Evolutionary conservation across 2,888 invertebrate species (phyloP).

Genomic region (Tiphia femorata): DNA sequence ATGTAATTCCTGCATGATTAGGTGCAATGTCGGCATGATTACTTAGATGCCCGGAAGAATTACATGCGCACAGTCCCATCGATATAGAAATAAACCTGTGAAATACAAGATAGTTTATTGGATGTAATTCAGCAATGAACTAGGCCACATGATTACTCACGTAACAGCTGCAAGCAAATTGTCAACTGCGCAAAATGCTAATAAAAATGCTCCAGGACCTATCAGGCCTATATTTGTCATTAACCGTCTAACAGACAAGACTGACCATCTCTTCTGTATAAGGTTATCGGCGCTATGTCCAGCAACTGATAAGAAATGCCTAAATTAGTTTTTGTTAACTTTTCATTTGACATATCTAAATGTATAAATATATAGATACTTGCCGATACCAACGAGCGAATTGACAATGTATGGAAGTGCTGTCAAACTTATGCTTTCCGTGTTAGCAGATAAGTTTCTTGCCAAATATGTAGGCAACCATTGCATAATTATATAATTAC

Average conservation of each 20-base stretch:
- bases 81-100: slow-evolving; percentile 78
- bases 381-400: slow-evolving; percentile 78
- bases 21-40: slow-evolving; percentile 85
- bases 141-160: slow-evolving; percentile 66
- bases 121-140: too few relatives aligned
- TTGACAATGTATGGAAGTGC: slow-evolving; percentile 82
- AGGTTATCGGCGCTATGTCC: slow-evolving; percentile 81
- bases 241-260: slow-evolving; percentile 77
- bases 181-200: slow-evolving; percentile 79
- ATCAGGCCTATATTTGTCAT: slow-evolving; percentile 81
- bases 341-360: not conserved
- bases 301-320: slow-evolving; percentile 70
- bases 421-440: slow-evolving; percentile 79
- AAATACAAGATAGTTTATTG: slow-evolving; percentile 4
- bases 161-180: slow-evolving; percentile 78
- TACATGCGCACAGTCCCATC: slow-evolving; percentile 82
- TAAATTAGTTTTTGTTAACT: not conserved
- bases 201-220: slow-evolving; percentile 79
- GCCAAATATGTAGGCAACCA: slow-evolving; percentile 83
- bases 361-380: slow-evolving; percentile 46
- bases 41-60: slow-evolving; percentile 81
- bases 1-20: slow-evolving; percentile 82
- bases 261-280: slow-evolving; percentile 74
- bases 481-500: slow-evolving; percentile 84
- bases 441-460: slow-evolving; percentile 76